phyloP scores from a whole-genome alignment of 2,113 vertebrate species.

The Anser brachyrhynchus region DNA sequence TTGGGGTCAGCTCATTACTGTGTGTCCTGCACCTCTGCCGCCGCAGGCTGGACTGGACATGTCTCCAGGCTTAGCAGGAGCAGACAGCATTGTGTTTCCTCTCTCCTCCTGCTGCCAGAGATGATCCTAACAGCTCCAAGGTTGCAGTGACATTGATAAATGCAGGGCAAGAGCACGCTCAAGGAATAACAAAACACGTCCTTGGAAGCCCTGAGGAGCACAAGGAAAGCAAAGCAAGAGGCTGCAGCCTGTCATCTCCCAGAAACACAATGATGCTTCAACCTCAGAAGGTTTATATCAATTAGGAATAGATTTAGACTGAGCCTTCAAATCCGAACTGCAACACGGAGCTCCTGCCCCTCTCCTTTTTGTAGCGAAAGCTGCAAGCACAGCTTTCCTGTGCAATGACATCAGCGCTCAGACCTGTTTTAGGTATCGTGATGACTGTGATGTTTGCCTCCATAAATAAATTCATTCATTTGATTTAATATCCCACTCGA shows the following conservation, averaged over 20 bases:
- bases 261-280: not conserved
- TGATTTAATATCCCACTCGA: not conserved
- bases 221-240: not conserved
- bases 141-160: not conserved
- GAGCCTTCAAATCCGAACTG: not conserved
- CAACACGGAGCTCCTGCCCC: not conserved
- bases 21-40: not conserved
- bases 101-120: not conserved
- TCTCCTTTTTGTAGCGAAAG: not conserved
- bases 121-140: not conserved
- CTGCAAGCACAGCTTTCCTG: not conserved
- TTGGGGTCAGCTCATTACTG: not conserved
- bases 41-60: accelerated
- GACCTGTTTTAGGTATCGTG: not conserved
- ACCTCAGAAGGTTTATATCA: not conserved
- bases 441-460: not conserved
- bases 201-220: not conserved
- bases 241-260: not conserved
- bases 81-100: not conserved
- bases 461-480: not conserved
- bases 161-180: not conserved
- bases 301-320: not conserved
- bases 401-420: not conserved
- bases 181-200: not conserved
- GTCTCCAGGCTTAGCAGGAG: not conserved